These are phyloP conservation scores for Toxonevra muliebris DNA, from an alignment of 2,888 invertebrate species.

Conservation along the genomic window DNA sequence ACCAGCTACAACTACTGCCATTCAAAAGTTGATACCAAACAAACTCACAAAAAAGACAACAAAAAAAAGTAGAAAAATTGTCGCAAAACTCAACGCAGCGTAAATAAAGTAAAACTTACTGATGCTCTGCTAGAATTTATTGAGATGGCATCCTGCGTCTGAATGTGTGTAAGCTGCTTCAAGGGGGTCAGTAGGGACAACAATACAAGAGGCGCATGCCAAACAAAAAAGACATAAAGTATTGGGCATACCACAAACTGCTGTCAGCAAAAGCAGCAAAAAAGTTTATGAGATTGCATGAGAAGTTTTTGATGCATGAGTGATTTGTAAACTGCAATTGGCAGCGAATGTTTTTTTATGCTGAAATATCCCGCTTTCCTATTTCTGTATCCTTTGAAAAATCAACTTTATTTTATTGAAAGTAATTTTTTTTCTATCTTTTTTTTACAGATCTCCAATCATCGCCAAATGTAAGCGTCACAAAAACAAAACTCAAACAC, in stretches of 20 bases:
- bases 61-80: slow-evolving; percentile 20
- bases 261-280: slow-evolving; percentile 7
- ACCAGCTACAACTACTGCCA: slow-evolving; percentile 49
- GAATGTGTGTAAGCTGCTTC: slow-evolving; percentile 10
- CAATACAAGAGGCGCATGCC: slow-evolving; percentile 35
- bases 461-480: slow-evolving; percentile 24
- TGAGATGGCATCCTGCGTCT: slow-evolving; percentile 20
- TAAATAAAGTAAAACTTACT: slow-evolving; percentile 50
- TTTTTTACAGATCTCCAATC: slow-evolving; percentile 41
- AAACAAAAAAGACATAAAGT: slow-evolving; percentile 41
- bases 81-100: slow-evolving; percentile 62
- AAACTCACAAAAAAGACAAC: slow-evolving; percentile 22
- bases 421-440: neutral
- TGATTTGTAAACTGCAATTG: slow-evolving; percentile 45
- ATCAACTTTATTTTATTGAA: neutral
- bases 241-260: slow-evolving; percentile 6
- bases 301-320: slow-evolving; percentile 57
- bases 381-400: slow-evolving; percentile 4
- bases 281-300: slow-evolving; percentile 29
- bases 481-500: neutral
- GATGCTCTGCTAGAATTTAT: slow-evolving; percentile 29
- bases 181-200: too few relatives aligned
- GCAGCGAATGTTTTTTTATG: neutral
- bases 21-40: neutral
- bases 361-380: neutral